Evolutionary conservation across 2,113 vertebrate genomes (phyloP).

Genomic region (Stercorarius parasiticus): DNA sequence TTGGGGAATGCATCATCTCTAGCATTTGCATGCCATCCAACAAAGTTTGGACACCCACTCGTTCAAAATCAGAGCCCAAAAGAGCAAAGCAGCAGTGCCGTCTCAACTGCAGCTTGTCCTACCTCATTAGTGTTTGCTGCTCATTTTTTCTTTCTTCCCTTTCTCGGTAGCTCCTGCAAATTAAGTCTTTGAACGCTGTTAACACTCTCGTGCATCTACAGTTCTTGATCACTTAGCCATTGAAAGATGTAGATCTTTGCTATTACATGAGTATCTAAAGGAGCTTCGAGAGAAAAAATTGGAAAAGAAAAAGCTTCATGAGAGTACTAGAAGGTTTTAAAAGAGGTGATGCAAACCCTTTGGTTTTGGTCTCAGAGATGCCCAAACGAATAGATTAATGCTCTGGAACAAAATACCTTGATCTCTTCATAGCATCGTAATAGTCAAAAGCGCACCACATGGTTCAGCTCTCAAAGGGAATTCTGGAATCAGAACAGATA

Average conservation of each 20-base stretch:
- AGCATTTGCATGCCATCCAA: background rate
- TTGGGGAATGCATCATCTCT: background rate
- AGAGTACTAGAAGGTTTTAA: background rate
- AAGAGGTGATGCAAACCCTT: background rate
- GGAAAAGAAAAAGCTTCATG: background rate
- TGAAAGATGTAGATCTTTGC: background rate
- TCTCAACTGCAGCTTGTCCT: background rate
- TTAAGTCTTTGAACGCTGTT: slow-evolving; percentile 55
- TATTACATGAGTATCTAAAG: background rate
- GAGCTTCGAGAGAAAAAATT: background rate
- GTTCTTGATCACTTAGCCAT: background rate
- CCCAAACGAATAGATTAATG: background rate
- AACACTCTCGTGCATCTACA: background rate
- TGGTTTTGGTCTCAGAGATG: background rate
- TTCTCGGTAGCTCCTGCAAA: slow-evolving; percentile 18
- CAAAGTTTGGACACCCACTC: background rate
- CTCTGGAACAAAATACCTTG: background rate
- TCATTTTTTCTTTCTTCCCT: background rate
- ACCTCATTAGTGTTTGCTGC: background rate
- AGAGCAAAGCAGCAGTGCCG: rapidly evolving
- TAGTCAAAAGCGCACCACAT: rapidly evolving
- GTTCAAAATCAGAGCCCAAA: background rate
- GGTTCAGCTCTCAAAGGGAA: background rate
- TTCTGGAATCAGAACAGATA: background rate
- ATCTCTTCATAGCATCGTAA: background rate